A percentile compares a stretch with the other conserved stretches of the same genome.
phyloP scores from a whole-genome alignment of 2,888 invertebrate genomes.

The Malthinus flaveolus region DNA sequence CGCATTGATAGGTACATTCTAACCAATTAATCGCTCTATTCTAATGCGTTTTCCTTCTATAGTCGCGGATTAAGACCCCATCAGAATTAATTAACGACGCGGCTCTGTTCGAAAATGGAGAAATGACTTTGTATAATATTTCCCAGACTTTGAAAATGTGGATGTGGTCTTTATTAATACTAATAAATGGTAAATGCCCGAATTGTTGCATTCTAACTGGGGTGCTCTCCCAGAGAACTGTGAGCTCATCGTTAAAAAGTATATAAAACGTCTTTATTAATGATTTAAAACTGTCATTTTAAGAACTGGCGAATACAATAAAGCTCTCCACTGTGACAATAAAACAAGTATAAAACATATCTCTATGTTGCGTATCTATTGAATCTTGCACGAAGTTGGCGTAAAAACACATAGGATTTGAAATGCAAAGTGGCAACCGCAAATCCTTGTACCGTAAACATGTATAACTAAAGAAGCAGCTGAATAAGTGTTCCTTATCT shows the following conservation, averaged over 20 bases:
- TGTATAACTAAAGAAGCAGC: conserved; percentile 46
- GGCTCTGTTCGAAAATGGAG: too few relatives aligned
- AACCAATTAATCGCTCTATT: background rate
- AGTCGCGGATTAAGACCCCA: too few relatives aligned
- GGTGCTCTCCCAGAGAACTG: background rate
- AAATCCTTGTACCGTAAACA: conserved; percentile 45
- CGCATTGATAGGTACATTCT: conserved; percentile 4
- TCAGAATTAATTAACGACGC: too few relatives aligned
- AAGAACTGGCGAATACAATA: conserved; percentile 28
- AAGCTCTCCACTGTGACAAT: conserved; percentile 44
- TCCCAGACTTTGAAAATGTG: too few relatives aligned
- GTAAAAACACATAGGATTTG: conserved; percentile 50
- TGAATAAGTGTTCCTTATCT: conserved; percentile 42
- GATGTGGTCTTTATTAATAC: too few relatives aligned
- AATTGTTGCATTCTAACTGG: too few relatives aligned
- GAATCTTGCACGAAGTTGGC: conserved; percentile 52
- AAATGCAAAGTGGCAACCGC: conserved; percentile 51
- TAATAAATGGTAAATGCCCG: too few relatives aligned
- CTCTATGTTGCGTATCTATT: conserved; percentile 51
- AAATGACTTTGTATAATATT: too few relatives aligned
- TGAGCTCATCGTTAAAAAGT: conserved; percentile 9
- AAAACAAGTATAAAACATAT: conserved; percentile 50
- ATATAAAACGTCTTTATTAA: conserved; percentile 15
- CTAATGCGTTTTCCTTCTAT: too few relatives aligned
- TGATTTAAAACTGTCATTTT: conserved; percentile 6